Base-by-base conservation (phyloP, 1,140 invertebrate genomes). In the Aphelenchoides avenae region DNA sequence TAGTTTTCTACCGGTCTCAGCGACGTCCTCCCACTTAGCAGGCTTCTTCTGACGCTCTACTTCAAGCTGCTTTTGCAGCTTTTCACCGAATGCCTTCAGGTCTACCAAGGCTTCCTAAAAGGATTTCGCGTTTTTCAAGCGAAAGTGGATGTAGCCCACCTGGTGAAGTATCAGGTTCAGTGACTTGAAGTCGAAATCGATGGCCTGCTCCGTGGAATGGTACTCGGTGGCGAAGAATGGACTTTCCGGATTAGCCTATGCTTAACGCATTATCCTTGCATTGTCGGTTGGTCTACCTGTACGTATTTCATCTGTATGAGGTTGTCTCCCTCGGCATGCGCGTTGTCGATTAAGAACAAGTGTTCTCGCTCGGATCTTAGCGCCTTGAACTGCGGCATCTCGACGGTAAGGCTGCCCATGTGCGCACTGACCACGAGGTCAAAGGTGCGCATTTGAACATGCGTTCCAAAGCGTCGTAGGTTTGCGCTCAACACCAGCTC, bases 161-260 rank as follows among this genome's bases (percentile, higher is more conserved):
- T 90, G 86, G 79, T 95, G 89, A 20, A 95, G 78, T 37, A 87
- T 76, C 1, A 92, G 74, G 61, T 86, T 83, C 1, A 96, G 78
- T 13, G 84, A 84, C 5, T 86, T 85, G 70, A 96, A 91, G 42
- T 87, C 84, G 0, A 89, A 79, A 52, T 84, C 79, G 2, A 95
- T 80, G 18, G 84, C 71, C 75, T 91, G 86, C 41, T 89, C 84
- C 0, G 88, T 88, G 18, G 85, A 88, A 29, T 85, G 84, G 73
- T 91, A 87, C 31, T 82, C 84, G 5, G 85, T 86, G 53, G 79
- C 80, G 71, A 95, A 92, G 66, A 91, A 88, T 3, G 90, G 89
- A 27, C 86, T 87, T 57, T 84, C 84, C 69, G 85, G 86, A 70
- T 92, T 85, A 0, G 88, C 87, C 85, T 81, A 51, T 11, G 62